phyloP scores from a whole-genome alignment of 1,140 invertebrate species.

The Bathynomus jamesi region DNA sequence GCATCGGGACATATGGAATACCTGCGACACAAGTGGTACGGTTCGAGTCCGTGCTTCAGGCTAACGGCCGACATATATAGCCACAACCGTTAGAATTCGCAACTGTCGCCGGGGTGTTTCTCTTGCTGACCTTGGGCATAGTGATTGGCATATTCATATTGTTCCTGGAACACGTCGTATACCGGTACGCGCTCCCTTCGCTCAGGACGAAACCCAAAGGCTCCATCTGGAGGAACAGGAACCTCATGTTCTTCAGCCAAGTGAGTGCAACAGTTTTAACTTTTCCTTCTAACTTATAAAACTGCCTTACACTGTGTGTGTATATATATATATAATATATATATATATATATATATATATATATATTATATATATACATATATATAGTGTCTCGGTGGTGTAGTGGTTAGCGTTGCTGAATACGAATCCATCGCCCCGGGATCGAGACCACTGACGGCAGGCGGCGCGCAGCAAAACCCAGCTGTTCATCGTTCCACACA shows the following conservation, averaged over 20 bases:
- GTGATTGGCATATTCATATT: constrained; percentile 71
- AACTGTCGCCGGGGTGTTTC: constrained; percentile 61
- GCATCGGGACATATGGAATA: background rate
- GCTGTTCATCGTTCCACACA: too few species aligned
- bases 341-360: too few species aligned
- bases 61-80: constrained; percentile 1
- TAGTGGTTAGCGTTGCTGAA: too few species aligned
- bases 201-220: constrained; percentile 72
- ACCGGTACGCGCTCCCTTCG: constrained; percentile 74
- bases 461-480: too few species aligned
- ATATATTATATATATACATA: too few species aligned
- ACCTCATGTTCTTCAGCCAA: constrained; percentile 94
- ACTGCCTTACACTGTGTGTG: too few species aligned
- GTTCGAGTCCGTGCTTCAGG: background rate
- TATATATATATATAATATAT: too few species aligned
- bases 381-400: too few species aligned
- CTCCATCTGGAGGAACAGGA: constrained; percentile 79
- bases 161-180: constrained; percentile 78
- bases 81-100: constrained; percentile 48
- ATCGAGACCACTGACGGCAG: too few species aligned
- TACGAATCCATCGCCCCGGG: too few species aligned
- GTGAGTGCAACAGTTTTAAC: too few species aligned
- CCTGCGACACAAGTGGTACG: constrained; percentile 5
- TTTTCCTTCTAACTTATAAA: too few species aligned
- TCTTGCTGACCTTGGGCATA: constrained; percentile 73